Conservation (phyloP, 2,888 invertebrate species). For the Merodon equestris region DNA sequence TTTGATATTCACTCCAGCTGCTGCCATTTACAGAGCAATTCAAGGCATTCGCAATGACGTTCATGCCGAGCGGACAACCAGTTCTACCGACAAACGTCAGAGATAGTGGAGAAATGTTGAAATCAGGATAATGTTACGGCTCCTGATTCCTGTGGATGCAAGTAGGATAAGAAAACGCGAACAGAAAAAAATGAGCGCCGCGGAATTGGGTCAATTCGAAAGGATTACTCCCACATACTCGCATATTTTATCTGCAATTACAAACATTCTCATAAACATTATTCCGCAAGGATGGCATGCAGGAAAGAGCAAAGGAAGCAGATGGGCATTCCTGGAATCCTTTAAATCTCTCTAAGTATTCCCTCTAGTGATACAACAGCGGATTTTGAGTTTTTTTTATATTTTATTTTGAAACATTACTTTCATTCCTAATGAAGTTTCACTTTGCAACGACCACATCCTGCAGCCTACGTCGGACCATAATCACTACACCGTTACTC, state of each 20-base stretch:
- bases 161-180: conserved; percentile 3
- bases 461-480: conserved; percentile 5
- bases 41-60: conserved; percentile 24
- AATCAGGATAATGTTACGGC: conserved; percentile 57
- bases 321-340: conserved; percentile 44
- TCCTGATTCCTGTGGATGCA: conserved; percentile 1
- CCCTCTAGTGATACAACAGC: conserved; percentile 32
- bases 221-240: conserved; percentile 43
- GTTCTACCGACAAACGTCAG: conserved; percentile 11
- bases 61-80: conserved; percentile 4
- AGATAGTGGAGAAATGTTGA: conserved; percentile 25
- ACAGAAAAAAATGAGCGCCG: not conserved
- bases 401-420: conserved; percentile 32
- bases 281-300: conserved; percentile 31
- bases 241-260: conserved; percentile 60
- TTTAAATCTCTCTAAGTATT: conserved; percentile 51
- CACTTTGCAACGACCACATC: conserved; percentile 41
- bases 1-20: too few relatives aligned
- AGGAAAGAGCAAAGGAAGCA: too few relatives aligned
- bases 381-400: conserved; percentile 14
- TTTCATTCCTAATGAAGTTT: conserved; percentile 61
- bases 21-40: conserved; percentile 7
- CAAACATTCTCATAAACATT: conserved; percentile 56
- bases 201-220: conserved; percentile 58
- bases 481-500: not conserved